phyloP scores from a whole-genome alignment of 2,888 invertebrate species.

The Aleiodes leptofemur region DNA sequence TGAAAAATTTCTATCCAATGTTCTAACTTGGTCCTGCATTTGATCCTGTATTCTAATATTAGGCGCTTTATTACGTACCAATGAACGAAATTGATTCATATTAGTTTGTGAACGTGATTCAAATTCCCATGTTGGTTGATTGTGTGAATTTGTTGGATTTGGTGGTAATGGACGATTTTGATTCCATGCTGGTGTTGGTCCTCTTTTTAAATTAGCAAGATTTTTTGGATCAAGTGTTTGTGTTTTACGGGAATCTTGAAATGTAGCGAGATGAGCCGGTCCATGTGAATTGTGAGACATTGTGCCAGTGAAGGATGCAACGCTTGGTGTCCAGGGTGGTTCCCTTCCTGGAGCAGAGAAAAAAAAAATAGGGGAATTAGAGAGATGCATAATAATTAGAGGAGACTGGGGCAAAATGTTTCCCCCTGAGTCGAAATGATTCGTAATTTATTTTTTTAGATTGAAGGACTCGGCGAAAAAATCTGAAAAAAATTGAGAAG shows the following conservation, averaged over 20 bases:
- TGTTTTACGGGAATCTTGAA: slow-evolving; percentile 73
- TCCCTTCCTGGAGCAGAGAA: slow-evolving; percentile 66
- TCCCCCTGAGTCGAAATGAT: too few species aligned
- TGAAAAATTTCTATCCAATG: slow-evolving; percentile 72
- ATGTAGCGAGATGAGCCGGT: slow-evolving; percentile 72
- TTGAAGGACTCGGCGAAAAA: too few species aligned
- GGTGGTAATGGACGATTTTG: slow-evolving; percentile 70
- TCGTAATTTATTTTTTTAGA: too few species aligned
- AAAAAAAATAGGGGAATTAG: neutral
- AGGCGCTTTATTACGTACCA: slow-evolving; percentile 73
- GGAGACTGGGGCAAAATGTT: too few species aligned
- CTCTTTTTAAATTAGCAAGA: slow-evolving; percentile 70
- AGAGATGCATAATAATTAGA: too few species aligned
- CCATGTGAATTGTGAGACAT: slow-evolving; percentile 73
- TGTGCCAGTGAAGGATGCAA: slow-evolving; percentile 73
- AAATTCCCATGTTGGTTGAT: slow-evolving; percentile 67
- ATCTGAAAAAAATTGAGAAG: too few species aligned
- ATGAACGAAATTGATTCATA: slow-evolving; percentile 77
- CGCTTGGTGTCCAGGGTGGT: slow-evolving; percentile 74
- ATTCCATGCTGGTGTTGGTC: slow-evolving; percentile 72
- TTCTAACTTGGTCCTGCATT: slow-evolving; percentile 70
- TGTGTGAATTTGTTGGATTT: slow-evolving; percentile 59
- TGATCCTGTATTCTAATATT: slow-evolving; percentile 69
- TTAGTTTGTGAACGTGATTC: slow-evolving; percentile 73
- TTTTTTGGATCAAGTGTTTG: slow-evolving; percentile 74